Evolutionary conservation across 2,113 vertebrate genomes (phyloP), one percentile per base, ranked within the genome.

Genomic region (Nerophis lumbriciformis): DNA sequence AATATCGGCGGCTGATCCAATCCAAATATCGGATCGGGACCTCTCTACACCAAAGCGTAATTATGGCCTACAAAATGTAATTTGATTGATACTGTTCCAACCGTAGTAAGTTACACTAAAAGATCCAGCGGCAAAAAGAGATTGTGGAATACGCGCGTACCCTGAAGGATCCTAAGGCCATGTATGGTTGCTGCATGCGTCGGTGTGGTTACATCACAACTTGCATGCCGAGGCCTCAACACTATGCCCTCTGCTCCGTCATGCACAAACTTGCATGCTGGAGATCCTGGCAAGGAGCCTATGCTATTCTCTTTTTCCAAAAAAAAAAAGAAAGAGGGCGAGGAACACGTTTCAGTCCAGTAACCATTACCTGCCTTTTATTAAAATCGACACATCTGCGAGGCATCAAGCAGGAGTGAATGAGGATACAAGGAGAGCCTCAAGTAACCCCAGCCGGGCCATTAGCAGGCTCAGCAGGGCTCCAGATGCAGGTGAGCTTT

Each of bases 401-500:
- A 6, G 49, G 38, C n/a, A 21, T 39, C 19, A 49, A 37, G 52
- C 6, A 4, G 8, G 14, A n/a, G n/a, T 12, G 11, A 39, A 39
- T 28, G 13, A 5, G 38, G 5, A 42, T 57, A 21, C 4, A 16
- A 44, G 16, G 55, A 12, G 11, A 13, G 38, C 39, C 55, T 28
- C 8, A 65, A 66, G 75, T 54, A 38, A 61, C 66, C 53, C 0
- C 0, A 35, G 12, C 47, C 6, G 39, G 60, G 56, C 58, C 15
- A 47, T 44, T 9, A 62, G 19, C 48, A 54, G 59, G 54, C 63
- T 70, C 64, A 77, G 60, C 64, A 14, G 58, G 70, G 54, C 50
- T 76, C 65, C 69, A 82, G 78, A 68, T 84, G 74, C 74, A 88
- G 83, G 81, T 80, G 66, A 81, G 68, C 64, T 75, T 74, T 75